phyloP scores from a whole-genome alignment of 2,113 vertebrate species.

The Bucco capensis region DNA sequence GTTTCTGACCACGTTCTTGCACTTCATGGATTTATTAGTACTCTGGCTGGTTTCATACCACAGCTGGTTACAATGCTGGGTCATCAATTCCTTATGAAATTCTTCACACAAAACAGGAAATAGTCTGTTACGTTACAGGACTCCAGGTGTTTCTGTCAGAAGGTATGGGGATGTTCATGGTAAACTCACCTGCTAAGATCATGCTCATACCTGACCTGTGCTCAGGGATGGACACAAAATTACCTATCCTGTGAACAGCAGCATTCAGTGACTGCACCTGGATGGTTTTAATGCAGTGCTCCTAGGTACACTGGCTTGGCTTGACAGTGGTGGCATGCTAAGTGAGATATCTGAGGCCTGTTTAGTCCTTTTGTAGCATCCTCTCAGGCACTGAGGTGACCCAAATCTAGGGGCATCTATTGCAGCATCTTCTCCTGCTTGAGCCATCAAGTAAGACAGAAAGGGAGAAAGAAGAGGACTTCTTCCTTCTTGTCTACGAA shows the following conservation, averaged over 20 bases:
- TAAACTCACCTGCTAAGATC: background rate
- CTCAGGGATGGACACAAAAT: background rate
- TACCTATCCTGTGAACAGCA: background rate
- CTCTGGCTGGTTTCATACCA: background rate
- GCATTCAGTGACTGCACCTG: background rate
- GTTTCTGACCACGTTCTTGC: background rate
- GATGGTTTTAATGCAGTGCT: background rate
- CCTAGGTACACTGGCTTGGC: background rate
- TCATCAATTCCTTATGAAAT: background rate
- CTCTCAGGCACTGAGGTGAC: background rate
- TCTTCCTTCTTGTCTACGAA: background rate
- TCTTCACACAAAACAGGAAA: background rate
- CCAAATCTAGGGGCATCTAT: background rate
- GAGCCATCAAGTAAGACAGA: background rate
- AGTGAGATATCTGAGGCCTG: background rate
- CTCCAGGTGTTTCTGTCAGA: background rate
- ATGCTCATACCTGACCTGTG: rapidly evolving
- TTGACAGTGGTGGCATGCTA: background rate
- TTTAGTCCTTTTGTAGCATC: background rate
- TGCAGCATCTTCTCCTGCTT: background rate
- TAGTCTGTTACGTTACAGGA: background rate
- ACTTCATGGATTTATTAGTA: background rate
- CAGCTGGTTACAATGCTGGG: background rate
- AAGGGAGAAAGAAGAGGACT: background rate
- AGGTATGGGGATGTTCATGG: background rate